phyloP scores from a whole-genome alignment of 2,113 vertebrate species.

The Dasyurus viverrinus region DNA sequence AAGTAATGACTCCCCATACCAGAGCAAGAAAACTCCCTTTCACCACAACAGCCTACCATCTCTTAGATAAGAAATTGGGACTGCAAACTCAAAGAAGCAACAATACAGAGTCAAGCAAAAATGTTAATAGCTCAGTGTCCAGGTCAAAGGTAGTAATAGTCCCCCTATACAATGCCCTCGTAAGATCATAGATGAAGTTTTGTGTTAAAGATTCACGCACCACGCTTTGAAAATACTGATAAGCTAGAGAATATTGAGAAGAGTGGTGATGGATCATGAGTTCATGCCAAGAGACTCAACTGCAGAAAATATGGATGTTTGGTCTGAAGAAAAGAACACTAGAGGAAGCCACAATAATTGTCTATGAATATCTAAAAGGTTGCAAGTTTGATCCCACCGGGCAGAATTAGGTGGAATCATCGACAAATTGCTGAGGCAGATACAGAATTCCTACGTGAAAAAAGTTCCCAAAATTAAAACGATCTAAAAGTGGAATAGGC shows the following conservation, averaged over 20 bases:
- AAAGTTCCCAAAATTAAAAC: not conserved
- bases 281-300: not conserved
- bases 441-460: not conserved
- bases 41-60: not conserved
- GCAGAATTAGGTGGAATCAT: not conserved
- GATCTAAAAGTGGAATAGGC: not conserved
- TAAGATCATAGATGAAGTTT: not conserved
- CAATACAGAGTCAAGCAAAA: not conserved
- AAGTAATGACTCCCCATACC: not conserved
- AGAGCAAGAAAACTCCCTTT: not conserved
- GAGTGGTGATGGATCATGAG: not conserved
- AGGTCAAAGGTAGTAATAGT: not conserved
- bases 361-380: not conserved
- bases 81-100: not conserved
- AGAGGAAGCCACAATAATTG: not conserved
- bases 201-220: not conserved
- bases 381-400: not conserved
- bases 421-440: not conserved
- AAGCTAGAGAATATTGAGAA: not conserved
- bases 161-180: not conserved
- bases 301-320: not conserved
- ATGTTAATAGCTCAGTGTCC: not conserved
- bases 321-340: not conserved
- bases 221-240: not conserved
- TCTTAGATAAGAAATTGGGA: not conserved